Percentiles rank a stretch among this genome's conserved stretches.
These are phyloP conservation scores for Apeltes quadracus DNA, from an alignment of 2,113 vertebrate genomes.

Conservation along the genomic window DNA sequence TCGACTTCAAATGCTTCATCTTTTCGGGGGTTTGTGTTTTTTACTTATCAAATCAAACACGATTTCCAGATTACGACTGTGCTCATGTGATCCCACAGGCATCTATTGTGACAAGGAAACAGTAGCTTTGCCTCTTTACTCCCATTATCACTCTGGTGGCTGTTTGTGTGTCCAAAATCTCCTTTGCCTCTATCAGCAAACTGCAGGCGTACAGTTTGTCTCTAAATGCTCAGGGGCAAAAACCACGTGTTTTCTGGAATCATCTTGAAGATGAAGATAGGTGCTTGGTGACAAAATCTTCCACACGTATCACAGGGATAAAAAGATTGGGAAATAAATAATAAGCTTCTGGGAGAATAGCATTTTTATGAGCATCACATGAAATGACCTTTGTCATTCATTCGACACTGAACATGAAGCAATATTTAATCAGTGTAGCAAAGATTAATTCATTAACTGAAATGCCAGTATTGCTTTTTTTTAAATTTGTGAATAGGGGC, in stretches of 20 bases:
- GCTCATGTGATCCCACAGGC: slow-evolving; percentile 33
- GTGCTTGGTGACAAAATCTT: slow-evolving; percentile 28
- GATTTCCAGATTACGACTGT: slow-evolving; percentile 43
- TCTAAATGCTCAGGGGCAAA: slow-evolving; percentile 47
- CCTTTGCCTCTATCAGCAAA: slow-evolving; percentile 57
- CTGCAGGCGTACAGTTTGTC: slow-evolving; percentile 61
- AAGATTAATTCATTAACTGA: too few species aligned
- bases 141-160: slow-evolving; percentile 26
- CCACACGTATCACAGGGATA: slow-evolving; percentile 5
- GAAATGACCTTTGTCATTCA: slow-evolving; percentile 9
- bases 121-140: slow-evolving; percentile 26
- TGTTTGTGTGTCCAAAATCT: slow-evolving; percentile 55
- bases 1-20: neutral
- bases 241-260: too few species aligned
- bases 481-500: too few species aligned
- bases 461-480: too few species aligned
- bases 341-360: slow-evolving; percentile 5
- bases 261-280: too few species aligned
- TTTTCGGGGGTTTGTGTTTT: slow-evolving; percentile 32
- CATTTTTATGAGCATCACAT: slow-evolving; percentile 9
- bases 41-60: slow-evolving; percentile 66
- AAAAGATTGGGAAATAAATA: slow-evolving; percentile 17
- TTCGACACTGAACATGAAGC: neutral
- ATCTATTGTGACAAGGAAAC: slow-evolving; percentile 41
- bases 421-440: too few species aligned